A percentile compares a stretch with the other conserved stretches of the same genome.
phyloP scores from a whole-genome alignment of 2,888 invertebrate species.

The Megaustenia siamemsis region DNA sequence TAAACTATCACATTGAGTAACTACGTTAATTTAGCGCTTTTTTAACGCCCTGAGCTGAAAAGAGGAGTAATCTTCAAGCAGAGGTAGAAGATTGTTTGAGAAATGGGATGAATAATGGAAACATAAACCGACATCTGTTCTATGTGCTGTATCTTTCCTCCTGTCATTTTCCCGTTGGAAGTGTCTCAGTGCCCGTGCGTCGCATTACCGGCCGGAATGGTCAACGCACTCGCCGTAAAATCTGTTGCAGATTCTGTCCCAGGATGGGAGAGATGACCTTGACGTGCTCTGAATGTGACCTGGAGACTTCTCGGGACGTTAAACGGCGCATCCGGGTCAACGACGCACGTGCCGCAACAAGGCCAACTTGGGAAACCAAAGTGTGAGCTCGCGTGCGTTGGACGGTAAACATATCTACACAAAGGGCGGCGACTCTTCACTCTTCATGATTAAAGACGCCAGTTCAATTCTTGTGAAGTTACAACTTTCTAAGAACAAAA shows the following conservation, averaged over 20 bases:
- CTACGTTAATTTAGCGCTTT: too few species aligned
- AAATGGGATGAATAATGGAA: too few species aligned
- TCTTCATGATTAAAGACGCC: not conserved
- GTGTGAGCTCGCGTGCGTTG: not conserved
- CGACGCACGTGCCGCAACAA: not conserved
- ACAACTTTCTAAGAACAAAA: not conserved
- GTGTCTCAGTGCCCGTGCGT: not conserved
- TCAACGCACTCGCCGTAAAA: not conserved
- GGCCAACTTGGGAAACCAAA: not conserved
- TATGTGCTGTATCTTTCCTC: not conserved
- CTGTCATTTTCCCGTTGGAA: not conserved
- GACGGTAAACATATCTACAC: not conserved
- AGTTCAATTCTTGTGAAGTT: not conserved
- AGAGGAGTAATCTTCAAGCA: too few species aligned
- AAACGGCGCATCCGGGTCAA: not conserved
- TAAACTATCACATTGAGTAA: too few species aligned
- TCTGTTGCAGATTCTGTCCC: not conserved
- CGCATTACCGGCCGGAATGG: not conserved
- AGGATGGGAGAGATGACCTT: not conserved
- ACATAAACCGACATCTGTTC: too few species aligned
- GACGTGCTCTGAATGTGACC: not conserved
- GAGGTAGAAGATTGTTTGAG: too few species aligned
- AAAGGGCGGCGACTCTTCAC: not conserved
- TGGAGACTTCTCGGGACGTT: not conserved
- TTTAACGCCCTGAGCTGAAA: too few species aligned